Base-by-base conservation (phyloP, 2,888 invertebrate species). In the Tiphia femorata region DNA sequence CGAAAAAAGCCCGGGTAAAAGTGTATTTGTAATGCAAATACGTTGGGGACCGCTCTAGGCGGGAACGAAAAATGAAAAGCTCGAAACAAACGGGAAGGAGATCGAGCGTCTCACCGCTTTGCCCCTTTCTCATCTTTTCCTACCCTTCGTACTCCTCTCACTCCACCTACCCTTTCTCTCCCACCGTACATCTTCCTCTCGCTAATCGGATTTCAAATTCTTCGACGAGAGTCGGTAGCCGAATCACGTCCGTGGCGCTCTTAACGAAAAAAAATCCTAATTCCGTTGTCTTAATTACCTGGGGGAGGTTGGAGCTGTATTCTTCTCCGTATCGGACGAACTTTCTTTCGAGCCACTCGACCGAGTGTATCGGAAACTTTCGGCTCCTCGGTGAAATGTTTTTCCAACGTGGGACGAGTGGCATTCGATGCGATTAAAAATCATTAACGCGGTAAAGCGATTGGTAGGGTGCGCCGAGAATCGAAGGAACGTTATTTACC, bases 401-500 rank as follows among this genome's bases (percentile, higher is more conserved):
- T 19, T 38, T 38, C n/a, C 19, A 10, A 38, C 38, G 38, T 33
- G 14, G 25, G 33, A 14, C 33, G 4, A 38, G 19, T 14, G 10
- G 20, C 8, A 17, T 6, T 38, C 16, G 19, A 38, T 33, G 38
- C 6, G 20, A 38, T 10, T 38, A 33, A 14, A n/a, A 3, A 33
- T 33, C 12, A 33, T 33, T 14, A 33, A 6, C 33, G 12, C 8
- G 33, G 20, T 16, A 17, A 53, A 38, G 30, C 56, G 46, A 56
- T 41, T 38, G 21, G 49, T 29, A 44, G 41, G 30, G 50, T 53
- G 58, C 51, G 53, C 58, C 46, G 58, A 8, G 53, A 64, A 66
- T 70, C 56, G 64, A 67, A 67, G 61, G 57, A 70, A 63, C 57
- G 57, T 70, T 72, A 69, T 70, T 70, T 69, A 69, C 60, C 55